Conservation (phyloP, 2,113 vertebrate species). For the Chionis minor region DNA sequence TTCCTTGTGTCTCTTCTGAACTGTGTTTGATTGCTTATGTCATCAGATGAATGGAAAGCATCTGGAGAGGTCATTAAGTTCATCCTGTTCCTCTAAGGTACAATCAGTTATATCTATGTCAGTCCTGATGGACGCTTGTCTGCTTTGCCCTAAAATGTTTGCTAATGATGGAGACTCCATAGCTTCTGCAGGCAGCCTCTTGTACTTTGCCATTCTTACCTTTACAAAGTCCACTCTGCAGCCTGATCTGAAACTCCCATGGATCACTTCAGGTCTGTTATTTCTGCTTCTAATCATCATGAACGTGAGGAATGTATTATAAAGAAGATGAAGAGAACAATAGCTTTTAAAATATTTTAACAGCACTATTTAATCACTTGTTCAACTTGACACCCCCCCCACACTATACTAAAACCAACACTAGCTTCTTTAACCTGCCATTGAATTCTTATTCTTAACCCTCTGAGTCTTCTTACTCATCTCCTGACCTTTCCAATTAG, state of each 20-base stretch:
- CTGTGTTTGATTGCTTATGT: neutral
- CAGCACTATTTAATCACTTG: neutral
- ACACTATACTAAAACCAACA: neutral
- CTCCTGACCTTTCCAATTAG: neutral
- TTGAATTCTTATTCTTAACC: neutral
- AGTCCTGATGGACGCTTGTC: neutral
- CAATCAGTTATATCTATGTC: neutral
- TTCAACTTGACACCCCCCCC: accelerated
- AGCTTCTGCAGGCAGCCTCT: neutral
- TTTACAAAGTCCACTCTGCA: neutral
- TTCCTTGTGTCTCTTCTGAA: neutral
- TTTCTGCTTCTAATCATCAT: neutral
- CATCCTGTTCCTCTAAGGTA: neutral
- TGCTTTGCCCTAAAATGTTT: neutral
- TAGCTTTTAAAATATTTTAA: neutral
- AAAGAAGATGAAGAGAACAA: neutral
- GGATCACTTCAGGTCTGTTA: neutral
- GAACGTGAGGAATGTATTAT: neutral
- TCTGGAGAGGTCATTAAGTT: neutral
- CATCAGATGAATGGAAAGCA: neutral
- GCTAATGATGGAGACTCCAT: neutral
- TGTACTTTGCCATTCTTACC: neutral
- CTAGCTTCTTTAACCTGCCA: neutral
- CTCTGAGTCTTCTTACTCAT: neutral
- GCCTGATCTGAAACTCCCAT: neutral